Percentiles rank a stretch among this genome's conserved stretches.
Conservation (phyloP, 1,140 invertebrate genomes). For the Drosophila persimilis region DNA sequence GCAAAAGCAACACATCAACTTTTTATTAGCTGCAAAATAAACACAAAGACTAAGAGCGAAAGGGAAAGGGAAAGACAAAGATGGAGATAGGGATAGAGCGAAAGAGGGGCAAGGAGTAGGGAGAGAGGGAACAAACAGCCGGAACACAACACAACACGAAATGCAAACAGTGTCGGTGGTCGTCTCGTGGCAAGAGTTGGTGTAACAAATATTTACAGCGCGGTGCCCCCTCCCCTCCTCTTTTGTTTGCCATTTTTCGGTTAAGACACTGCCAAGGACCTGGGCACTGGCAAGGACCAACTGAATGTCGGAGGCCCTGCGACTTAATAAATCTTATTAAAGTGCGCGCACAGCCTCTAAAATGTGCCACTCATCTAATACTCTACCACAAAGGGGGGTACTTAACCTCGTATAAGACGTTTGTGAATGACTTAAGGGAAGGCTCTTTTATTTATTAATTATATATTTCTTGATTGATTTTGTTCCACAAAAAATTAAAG, state of each 20-base stretch:
- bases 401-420: too few relatives aligned
- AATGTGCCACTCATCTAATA: constrained; percentile 43
- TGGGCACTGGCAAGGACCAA: constrained; percentile 14
- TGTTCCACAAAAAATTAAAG: too few relatives aligned
- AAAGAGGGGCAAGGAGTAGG: constrained; percentile 30
- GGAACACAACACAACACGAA: constrained; percentile 38
- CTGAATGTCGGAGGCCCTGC: constrained; percentile 51
- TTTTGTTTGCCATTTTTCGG: constrained; percentile 47
- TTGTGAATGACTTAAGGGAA: too few relatives aligned
- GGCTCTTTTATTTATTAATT: too few relatives aligned
- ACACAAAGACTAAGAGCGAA: constrained; percentile 24
- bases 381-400: too few relatives aligned
- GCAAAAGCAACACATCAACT: constrained; percentile 63
- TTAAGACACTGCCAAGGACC: constrained; percentile 55
- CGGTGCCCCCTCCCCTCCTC: constrained; percentile 6
- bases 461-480: too few relatives aligned
- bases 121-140: constrained; percentile 65
- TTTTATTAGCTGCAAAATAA: constrained; percentile 73
- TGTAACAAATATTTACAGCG: constrained; percentile 76
- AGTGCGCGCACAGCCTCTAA: constrained; percentile 63
- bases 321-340: constrained; percentile 80
- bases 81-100: constrained; percentile 8
- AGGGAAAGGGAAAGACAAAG: not conserved
- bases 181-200: constrained; percentile 59
- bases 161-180: constrained; percentile 49